Evolutionary conservation across 2,113 vertebrate species (phyloP), one percentile per base, ranked within the genome.

Genomic region (Todiramphus saurophagus): DNA sequence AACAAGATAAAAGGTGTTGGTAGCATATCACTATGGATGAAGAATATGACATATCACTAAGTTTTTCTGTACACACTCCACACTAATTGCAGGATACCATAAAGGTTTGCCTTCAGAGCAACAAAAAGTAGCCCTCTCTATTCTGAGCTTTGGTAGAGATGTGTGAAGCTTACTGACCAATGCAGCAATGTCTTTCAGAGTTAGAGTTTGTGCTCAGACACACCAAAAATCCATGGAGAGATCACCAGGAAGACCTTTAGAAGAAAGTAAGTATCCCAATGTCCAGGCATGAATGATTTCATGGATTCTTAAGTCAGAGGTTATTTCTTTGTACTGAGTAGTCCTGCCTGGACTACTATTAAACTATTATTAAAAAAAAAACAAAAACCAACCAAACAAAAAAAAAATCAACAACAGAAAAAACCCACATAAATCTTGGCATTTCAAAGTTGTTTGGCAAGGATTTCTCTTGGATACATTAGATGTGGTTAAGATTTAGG

Each of bases 111-210:
- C 67, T 75, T 70, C 37, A 64, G n/a, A 63, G 50, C 15, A 79
- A 75, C 9, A 48, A 64, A n/a, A 76, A 41, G 11, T 20, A 37
- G 11, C 19, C 12, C 9, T 48, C 9, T 73, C 10, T 78, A 4
- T 41, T 73, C 19, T 77, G 21, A 55, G 9, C 8, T 77, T 77
- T 58, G 4, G 13, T 66, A 37, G 23, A 62, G 31, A 15, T 35
- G 4, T 25, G 10, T 60, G 50, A 11, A 84, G 7, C 3, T 87
- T 19, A n/a, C 1, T 0, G n/a, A 10, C 7, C 11, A 17, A 9
- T 63, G 20, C 5, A 3, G 5, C 41, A 60, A 2, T 28, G 28
- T 74, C 13, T 58, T 5, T 83, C 13, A 19, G 30, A 53, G 21
- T n/a, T 37, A 41, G 83, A 73, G 69, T 77, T 13, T 39, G 16